These are phyloP conservation scores for Myotis planiceps DNA, from an alignment of 2,797 vertebrate species.

Conservation along the genomic window DNA sequence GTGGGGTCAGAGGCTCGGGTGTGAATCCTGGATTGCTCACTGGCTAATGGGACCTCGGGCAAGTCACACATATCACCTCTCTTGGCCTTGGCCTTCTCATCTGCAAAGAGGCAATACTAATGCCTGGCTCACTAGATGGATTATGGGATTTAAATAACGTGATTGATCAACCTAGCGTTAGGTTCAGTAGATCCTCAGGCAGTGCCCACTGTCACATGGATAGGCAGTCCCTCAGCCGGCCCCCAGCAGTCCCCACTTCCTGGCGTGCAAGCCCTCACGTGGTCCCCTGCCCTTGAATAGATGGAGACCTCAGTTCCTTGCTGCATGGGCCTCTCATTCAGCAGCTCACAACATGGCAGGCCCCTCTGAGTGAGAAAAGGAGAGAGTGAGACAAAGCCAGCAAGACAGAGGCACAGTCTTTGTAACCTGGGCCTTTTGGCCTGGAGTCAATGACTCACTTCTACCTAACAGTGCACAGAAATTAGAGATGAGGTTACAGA, in stretches of 20 bases:
- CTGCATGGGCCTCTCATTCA: neutral
- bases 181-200: neutral
- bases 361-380: neutral
- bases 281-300: neutral
- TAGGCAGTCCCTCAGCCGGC: neutral
- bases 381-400: neutral
- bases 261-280: neutral
- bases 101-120: neutral
- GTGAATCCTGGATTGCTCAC: neutral
- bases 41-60: neutral
- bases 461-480: neutral
- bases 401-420: neutral
- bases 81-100: neutral
- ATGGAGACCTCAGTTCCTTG: neutral
- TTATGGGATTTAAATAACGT: neutral
- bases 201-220: neutral
- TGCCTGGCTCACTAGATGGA: neutral
- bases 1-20: neutral
- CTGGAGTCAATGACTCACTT: neutral
- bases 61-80: neutral
- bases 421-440: neutral
- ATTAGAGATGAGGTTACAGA: neutral
- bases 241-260: neutral
- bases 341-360: neutral
- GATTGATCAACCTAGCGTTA: neutral